Conservation (phyloP, 2,797 vertebrate genomes). For the Macropus fuliginosus region DNA sequence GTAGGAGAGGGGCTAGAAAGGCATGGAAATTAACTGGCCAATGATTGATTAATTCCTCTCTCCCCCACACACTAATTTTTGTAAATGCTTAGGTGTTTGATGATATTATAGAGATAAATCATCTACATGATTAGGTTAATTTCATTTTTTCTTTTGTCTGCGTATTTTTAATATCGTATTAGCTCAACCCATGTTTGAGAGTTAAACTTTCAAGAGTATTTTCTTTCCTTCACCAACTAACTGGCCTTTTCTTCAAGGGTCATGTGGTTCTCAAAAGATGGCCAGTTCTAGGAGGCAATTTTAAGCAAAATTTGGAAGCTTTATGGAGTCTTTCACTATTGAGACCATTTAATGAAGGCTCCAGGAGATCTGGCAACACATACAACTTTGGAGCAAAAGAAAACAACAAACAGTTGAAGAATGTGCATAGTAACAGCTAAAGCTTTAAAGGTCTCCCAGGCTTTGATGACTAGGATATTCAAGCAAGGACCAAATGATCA, state of each 20-base stretch:
- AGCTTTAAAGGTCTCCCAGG: neutral
- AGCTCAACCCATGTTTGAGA: neutral
- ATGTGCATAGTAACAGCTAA: neutral
- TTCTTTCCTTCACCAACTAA: neutral
- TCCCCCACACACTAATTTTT: neutral
- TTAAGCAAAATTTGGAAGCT: neutral
- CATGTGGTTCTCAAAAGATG: neutral
- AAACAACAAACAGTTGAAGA: neutral
- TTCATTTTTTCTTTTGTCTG: neutral
- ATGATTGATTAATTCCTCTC: neutral
- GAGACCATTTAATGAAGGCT: neutral
- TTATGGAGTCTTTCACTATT: neutral
- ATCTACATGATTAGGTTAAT: slow-evolving; percentile 19
- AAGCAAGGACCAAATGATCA: slow-evolving; percentile 61
- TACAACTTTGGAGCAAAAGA: neutral
- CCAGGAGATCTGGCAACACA: neutral
- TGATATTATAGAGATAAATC: neutral
- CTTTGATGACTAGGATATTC: neutral
- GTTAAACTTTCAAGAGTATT: neutral
- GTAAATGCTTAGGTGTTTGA: slow-evolving; percentile 11
- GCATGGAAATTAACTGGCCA: neutral
- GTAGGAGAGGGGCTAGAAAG: neutral
- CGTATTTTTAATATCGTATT: slow-evolving; percentile 10
- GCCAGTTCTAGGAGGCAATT: neutral
- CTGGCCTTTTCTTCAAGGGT: neutral